Base-by-base conservation (phyloP, 2,797 vertebrate species). In the Glyptemys insculpta region DNA sequence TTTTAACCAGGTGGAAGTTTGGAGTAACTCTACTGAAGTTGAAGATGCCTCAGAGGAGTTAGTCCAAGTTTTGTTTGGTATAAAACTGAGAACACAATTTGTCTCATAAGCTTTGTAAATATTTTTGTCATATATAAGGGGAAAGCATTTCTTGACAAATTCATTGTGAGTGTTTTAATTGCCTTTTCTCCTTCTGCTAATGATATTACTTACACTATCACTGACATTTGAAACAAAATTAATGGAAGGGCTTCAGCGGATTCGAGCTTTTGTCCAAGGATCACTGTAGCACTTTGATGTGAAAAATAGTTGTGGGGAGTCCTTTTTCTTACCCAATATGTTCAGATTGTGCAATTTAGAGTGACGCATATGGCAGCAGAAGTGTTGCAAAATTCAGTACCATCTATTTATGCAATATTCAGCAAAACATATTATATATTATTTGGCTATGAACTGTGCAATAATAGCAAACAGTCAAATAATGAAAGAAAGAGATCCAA, bases 351-450 rank as follows among this genome's bases (percentile, higher is more conserved):
- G 34, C 54, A 83, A 19, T n/a, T 23, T 37, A 52, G 9, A 76
- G 72, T 15, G 86, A 41, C n/a, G 54, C 41, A 6, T 12, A 59
- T 86, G 59, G 57, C 93, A 93, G 10, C 0, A 1, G 15, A 14
- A 4, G 91, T 16, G 5, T 4, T 86, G 79, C 79, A 96, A 87
- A 94, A 95, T 91, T 93, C 65, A 94, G 49, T 79, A 53, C 19
- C 72, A 50, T 6, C 49, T 91, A 44, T 47, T 76, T 27, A 72
- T 37, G 6, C 50, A 93, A 85, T 53, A 86, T 25, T 84, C 1
- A 59, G 74, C 57, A 88, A 86, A 91, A 91, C 0, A 10, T 89
- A 89, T 81, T 84, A 52, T 6, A 92, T 87, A 81, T 87, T 87
- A 85, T 34, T 68, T 86, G 87, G 44, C 78, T 95, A n/a, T 49